Evolutionary conservation across 35 echinoderm and acorn worm genomes (phyloP).

Genomic region (Amphiura filiformis): DNA sequence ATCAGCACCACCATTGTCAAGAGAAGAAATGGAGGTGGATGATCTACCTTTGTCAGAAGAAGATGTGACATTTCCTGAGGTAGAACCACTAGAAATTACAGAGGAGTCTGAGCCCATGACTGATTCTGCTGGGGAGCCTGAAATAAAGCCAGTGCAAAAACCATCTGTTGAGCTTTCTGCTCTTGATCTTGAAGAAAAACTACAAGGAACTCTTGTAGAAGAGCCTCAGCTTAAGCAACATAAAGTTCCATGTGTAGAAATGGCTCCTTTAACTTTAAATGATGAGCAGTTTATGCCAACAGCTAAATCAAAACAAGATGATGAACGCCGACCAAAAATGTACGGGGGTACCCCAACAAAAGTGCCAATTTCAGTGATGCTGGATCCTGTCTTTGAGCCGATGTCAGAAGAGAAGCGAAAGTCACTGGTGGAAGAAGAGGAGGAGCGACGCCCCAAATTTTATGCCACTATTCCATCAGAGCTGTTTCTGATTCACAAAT

Average conservation of each 20-base stretch:
- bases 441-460: not conserved
- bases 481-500: not conserved
- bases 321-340: conserved; percentile 1
- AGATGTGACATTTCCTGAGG: too few species aligned
- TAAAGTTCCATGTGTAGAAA: not conserved
- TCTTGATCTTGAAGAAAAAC: not conserved
- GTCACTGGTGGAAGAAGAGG: not conserved
- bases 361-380: not conserved
- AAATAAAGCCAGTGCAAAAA: not conserved
- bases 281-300: not conserved
- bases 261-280: not conserved
- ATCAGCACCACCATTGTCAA: too few species aligned
- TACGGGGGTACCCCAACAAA: not conserved
- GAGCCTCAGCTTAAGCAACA: not conserved
- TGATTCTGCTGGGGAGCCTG: not conserved
- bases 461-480: not conserved
- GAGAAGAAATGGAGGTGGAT: too few species aligned
- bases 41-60: too few species aligned
- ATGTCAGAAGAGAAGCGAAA: not conserved
- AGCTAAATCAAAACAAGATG: not conserved
- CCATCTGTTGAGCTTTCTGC: not conserved
- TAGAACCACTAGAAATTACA: too few species aligned
- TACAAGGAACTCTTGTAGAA: not conserved
- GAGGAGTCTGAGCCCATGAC: not conserved
- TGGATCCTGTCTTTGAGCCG: not conserved